These are phyloP conservation scores for Antedon mediterranea DNA, from an alignment of 53 echinoderm and acorn worm genomes.

Conservation along the genomic window DNA sequence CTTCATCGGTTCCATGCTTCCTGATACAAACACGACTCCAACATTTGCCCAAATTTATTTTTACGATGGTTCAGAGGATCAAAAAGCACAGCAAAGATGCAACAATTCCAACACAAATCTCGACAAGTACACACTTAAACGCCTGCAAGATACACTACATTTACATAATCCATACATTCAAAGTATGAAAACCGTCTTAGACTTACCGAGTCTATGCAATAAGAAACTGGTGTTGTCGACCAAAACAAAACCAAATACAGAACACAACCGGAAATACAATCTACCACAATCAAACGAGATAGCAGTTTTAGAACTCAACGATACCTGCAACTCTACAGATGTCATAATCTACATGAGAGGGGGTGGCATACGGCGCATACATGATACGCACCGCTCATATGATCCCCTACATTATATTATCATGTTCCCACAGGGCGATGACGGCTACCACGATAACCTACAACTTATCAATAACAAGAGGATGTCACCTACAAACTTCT, in stretches of 20 bases:
- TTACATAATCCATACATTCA: slow-evolving; percentile 18
- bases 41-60: slow-evolving; percentile 40
- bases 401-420: slow-evolving; percentile 35
- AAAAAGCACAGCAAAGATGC: too few relatives aligned
- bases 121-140: neutral
- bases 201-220: slow-evolving; percentile 1
- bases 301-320: slow-evolving; percentile 23
- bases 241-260: slow-evolving; percentile 17
- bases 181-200: slow-evolving; percentile 12
- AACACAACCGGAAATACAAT: slow-evolving; percentile 10
- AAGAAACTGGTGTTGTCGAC: slow-evolving; percentile 9
- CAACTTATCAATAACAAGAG: too few relatives aligned
- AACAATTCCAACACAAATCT: too few relatives aligned
- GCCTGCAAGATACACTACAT: slow-evolving; percentile 13
- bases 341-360: slow-evolving; percentile 8
- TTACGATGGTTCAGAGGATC: slow-evolving; percentile 10
- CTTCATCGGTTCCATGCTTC: slow-evolving; percentile 16
- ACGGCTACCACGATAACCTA: slow-evolving; percentile 13
- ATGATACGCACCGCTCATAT: slow-evolving; percentile 30
- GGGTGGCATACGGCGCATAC: slow-evolving; percentile 21
- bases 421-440: slow-evolving; percentile 31
- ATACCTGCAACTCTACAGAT: neutral
- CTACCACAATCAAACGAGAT: slow-evolving; percentile 18
- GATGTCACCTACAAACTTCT: too few relatives aligned
- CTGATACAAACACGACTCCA: slow-evolving; percentile 5